phyloP scores from a whole-genome alignment of 2,113 vertebrate genomes.

The Callospermophilus lateralis region DNA sequence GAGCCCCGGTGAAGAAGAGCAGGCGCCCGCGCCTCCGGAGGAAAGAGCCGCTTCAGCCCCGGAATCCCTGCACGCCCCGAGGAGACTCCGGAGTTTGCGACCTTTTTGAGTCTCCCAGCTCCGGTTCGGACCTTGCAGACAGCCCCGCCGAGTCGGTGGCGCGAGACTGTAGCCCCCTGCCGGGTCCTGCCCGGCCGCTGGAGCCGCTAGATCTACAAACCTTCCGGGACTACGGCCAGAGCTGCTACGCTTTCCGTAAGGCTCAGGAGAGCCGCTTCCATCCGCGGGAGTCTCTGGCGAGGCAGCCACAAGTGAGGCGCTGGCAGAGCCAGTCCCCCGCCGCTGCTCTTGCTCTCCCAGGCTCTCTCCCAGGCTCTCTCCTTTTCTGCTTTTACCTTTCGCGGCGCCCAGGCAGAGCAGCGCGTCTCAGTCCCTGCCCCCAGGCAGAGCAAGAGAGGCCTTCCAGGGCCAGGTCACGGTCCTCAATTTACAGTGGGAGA shows the following conservation, averaged over 20 bases:
- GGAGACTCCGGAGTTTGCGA: constrained; percentile 90
- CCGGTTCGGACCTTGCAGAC: constrained; percentile 55
- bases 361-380: not conserved
- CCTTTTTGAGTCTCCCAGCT: constrained; percentile 83
- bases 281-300: constrained; percentile 89
- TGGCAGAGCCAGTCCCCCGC: not conserved
- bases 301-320: constrained; percentile 93
- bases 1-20: constrained; percentile 83
- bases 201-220: constrained; percentile 84
- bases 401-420: not conserved
- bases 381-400: not conserved
- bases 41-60: constrained; percentile 86
- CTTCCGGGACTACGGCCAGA: constrained; percentile 92
- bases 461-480: not conserved
- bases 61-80: not conserved
- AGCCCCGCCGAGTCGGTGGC: constrained; percentile 47
- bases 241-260: constrained; percentile 91
- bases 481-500: not conserved
- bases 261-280: constrained; percentile 91
- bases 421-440: not conserved
- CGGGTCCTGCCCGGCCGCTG: not conserved
- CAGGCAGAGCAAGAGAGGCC: not conserved
- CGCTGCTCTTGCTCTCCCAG: not conserved
- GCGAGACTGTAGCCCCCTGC: not conserved
- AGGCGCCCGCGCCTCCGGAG: constrained; percentile 79